Evolutionary conservation across 2,113 vertebrate species (phyloP).

Genomic region (Cricetomys ansorgei): DNA sequence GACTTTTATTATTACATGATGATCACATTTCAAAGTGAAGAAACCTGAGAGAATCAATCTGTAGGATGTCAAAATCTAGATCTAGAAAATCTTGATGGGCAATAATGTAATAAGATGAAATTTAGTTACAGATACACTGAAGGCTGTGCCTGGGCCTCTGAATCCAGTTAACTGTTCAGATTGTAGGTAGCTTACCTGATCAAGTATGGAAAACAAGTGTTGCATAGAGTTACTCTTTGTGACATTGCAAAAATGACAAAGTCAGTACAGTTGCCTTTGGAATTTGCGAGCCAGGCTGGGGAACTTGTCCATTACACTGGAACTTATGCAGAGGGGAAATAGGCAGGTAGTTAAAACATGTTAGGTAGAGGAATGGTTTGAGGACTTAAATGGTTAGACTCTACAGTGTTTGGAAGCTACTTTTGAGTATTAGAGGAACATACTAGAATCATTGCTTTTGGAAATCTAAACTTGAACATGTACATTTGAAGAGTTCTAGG

Average conservation of each 20-base stretch:
- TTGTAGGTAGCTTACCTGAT: neutral
- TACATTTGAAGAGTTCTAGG: neutral
- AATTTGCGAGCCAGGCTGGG: neutral
- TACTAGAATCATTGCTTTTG: neutral
- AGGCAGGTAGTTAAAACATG: neutral
- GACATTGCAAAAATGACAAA: neutral
- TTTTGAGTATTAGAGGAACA: neutral
- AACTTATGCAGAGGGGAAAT: neutral
- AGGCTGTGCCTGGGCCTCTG: neutral
- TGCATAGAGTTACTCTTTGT: neutral
- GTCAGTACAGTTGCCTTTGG: neutral
- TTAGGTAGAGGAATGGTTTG: neutral
- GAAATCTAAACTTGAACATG: neutral
- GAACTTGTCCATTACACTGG: neutral
- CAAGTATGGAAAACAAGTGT: neutral
- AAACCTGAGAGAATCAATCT: slow-evolving; percentile 9
- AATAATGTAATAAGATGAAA: slow-evolving; percentile 9
- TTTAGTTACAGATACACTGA: neutral
- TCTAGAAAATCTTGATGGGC: neutral
- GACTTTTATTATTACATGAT: slow-evolving; percentile 32
- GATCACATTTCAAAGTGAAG: neutral
- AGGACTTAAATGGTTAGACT: neutral
- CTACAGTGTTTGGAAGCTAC: neutral
- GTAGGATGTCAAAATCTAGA: neutral
- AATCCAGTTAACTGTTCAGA: neutral